Percentiles rank a stretch among this genome's conserved stretches.
phyloP scores from a whole-genome alignment of 1,140 invertebrate genomes.

The Drosophila saltans region DNA sequence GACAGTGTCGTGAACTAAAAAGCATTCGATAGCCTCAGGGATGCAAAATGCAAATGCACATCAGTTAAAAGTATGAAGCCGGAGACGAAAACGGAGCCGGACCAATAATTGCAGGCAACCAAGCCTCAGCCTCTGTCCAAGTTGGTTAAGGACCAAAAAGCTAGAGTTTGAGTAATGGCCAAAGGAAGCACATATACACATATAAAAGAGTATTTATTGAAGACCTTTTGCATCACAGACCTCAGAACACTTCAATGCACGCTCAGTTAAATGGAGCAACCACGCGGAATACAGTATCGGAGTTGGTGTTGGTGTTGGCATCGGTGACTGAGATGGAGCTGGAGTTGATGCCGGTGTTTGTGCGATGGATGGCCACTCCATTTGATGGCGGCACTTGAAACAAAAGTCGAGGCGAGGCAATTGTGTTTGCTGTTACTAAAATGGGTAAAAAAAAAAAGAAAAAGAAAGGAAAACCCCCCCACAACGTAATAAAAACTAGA shows the following conservation, averaged over 20 bases:
- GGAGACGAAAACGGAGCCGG: background rate
- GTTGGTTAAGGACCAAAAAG: constrained; percentile 25
- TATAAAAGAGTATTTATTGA: constrained; percentile 47
- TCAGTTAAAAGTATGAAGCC: constrained; percentile 22
- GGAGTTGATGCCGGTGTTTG: constrained; percentile 16
- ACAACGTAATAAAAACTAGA: constrained; percentile 67
- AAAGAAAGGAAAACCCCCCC: background rate
- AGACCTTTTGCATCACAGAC: constrained; percentile 42
- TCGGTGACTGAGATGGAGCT: constrained; percentile 27
- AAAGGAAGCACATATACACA: constrained; percentile 15
- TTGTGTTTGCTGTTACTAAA: constrained; percentile 73
- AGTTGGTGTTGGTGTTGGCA: background rate
- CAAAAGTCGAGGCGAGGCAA: constrained; percentile 64
- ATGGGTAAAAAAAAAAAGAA: constrained; percentile 26
- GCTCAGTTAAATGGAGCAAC: constrained; percentile 61
- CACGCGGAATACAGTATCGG: constrained; percentile 16
- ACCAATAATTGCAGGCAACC: constrained; percentile 63
- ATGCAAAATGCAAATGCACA: constrained; percentile 64
- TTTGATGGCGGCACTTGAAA: constrained; percentile 62
- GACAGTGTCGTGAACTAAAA: constrained; percentile 65
- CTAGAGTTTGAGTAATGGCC: constrained; percentile 39
- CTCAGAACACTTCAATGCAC: constrained; percentile 68
- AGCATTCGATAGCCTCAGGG: constrained; percentile 69
- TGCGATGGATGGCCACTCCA: constrained; percentile 49
- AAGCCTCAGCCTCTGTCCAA: constrained; percentile 22